Base-by-base conservation (phyloP, 1,140 invertebrate species). In the Pseudomyrmex pallidus region DNA sequence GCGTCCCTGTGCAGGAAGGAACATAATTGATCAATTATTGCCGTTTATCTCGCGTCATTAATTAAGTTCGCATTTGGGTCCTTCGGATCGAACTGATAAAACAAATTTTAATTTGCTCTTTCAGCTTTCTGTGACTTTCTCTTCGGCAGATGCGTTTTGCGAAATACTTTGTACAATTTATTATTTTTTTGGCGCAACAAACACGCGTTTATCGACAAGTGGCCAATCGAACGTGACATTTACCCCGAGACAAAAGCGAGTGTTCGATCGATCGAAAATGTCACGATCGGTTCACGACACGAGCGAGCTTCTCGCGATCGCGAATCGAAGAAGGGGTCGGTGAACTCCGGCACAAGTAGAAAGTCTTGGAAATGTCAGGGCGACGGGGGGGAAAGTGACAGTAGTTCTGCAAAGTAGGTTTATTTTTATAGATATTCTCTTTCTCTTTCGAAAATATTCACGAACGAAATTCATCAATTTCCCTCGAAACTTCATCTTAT, bases 361-460 rank as follows among this genome's bases (percentile, higher is more conserved):
- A 94, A 93, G 93, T 93, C 92, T 92, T 92, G 90, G 82, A 93
- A 94, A 93, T 94, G 93, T 93, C 93, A 94, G 90, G 90, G 91
- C 91, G 84, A 89, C 66, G 57, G 87, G 86, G 90, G 91, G 91
- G 90, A 93, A 94, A 92, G 91, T 88, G 89, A 90, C 90, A 90
- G 91, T 86, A 88, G 90, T 91, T 92, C 91, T 90, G 88, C 80
- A 90, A 91, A 92, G 85, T 89, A 85, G 89, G 89, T 89, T 91
- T 74, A 2, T 85, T n/a, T 59, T n/a, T 25, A 25, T 25, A 3
- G 25, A 25, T 25, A 3, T 25, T 74, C 67, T 76, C 73, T 78
- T n/a, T 56, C 35, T 54, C 1, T 56, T 35, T 70, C 56, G 0
- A 9, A 35, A 44, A 76, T 25, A n/a, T 10, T 5, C 22, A 5